A percentile compares a stretch with the other conserved stretches of the same genome.
These are phyloP conservation scores for Solea senegalensis DNA, from an alignment of 2,113 vertebrate species.

Conservation along the genomic window DNA sequence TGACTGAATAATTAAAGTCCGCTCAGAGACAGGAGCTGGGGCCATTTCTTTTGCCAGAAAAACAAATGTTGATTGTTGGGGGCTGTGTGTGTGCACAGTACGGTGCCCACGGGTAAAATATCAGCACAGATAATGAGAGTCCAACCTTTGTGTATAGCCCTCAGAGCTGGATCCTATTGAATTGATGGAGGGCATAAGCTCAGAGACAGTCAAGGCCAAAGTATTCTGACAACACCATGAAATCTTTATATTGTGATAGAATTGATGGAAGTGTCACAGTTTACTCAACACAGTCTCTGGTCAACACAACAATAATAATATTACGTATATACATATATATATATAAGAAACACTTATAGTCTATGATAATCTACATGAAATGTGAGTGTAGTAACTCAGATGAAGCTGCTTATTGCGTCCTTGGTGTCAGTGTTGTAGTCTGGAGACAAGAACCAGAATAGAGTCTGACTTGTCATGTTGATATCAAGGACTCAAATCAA, in stretches of 20 bases:
- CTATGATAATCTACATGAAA: too few relatives aligned
- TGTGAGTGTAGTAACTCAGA: too few relatives aligned
- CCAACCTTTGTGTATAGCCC: background rate
- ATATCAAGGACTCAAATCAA: too few relatives aligned
- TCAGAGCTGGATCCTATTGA: background rate
- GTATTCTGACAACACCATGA: background rate
- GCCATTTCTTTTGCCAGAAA: slow-evolving; percentile 32
- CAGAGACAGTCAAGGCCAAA: background rate
- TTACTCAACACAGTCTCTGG: background rate
- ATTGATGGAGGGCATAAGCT: background rate
- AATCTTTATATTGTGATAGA: too few relatives aligned
- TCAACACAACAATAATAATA: too few relatives aligned
- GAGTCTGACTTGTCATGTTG: too few relatives aligned
- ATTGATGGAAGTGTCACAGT: background rate
- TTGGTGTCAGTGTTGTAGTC: too few relatives aligned
- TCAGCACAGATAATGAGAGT: slow-evolving; percentile 20
- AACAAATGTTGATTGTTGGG: slow-evolving; percentile 27
- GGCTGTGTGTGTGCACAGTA: background rate
- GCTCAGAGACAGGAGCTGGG: slow-evolving; percentile 25
- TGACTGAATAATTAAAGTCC: slow-evolving; percentile 28
- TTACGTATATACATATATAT: too few relatives aligned
- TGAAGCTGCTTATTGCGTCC: too few relatives aligned
- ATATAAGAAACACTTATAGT: too few relatives aligned
- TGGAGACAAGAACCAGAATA: too few relatives aligned
- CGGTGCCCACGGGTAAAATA: background rate